phyloP scores from a whole-genome alignment of 2,888 invertebrate genomes.

The Stomorhina lunata region DNA sequence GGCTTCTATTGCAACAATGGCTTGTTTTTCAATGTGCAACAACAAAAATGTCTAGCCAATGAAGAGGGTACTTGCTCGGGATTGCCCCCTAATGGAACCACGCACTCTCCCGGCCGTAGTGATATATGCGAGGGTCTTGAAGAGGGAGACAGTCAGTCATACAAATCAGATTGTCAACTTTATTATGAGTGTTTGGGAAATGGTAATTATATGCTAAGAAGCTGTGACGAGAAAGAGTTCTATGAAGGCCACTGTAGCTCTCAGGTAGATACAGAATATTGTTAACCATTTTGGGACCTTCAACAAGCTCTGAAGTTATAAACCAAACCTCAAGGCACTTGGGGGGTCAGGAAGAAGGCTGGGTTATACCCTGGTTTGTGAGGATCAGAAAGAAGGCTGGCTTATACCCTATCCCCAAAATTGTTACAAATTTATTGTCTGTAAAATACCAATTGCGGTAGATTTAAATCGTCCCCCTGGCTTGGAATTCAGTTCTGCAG shows the following conservation, averaged over 20 bases:
- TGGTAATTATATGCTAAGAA: slow-evolving; percentile 71
- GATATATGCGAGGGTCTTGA: slow-evolving; percentile 31
- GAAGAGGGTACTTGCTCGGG: slow-evolving; percentile 68
- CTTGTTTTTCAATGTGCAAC: slow-evolving; percentile 68
- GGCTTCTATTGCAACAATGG: slow-evolving; percentile 70
- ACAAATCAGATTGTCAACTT: slow-evolving; percentile 71
- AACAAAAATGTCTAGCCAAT: slow-evolving; percentile 65
- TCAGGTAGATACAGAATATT: slow-evolving; percentile 71
- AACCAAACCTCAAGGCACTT: slow-evolving; percentile 24
- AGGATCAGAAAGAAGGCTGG: background rate
- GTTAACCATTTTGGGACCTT: slow-evolving; percentile 69
- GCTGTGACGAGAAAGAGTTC: slow-evolving; percentile 70
- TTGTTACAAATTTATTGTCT: no score
- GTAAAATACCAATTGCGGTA: no score
- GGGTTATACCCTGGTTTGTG: no score
- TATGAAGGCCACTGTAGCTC: slow-evolving; percentile 70
- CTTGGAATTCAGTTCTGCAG: no score
- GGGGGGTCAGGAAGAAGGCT: no score
- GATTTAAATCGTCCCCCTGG: no score
- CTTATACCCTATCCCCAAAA: no score
- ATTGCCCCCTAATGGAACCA: slow-evolving; percentile 54
- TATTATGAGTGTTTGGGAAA: slow-evolving; percentile 71
- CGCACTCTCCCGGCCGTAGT: background rate
- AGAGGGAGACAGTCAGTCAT: slow-evolving; percentile 68
- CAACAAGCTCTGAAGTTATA: no score